Evolutionary conservation across 1,140 invertebrate species (phyloP).

Genomic region (Pantala flavescens): DNA sequence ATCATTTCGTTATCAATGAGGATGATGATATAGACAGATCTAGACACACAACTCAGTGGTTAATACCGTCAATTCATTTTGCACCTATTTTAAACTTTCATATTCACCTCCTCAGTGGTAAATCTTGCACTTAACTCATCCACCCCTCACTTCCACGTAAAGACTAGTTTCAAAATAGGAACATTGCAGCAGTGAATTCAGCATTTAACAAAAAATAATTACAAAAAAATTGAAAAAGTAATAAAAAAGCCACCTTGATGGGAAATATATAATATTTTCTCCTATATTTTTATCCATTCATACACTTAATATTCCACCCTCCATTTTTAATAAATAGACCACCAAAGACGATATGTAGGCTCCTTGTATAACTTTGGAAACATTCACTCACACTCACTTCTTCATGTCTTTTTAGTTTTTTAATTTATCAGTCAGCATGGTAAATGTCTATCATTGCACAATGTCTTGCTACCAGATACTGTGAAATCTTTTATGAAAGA

Average conservation of each 20-base stretch:
- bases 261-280: constrained; percentile 7
- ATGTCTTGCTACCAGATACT: too few species aligned
- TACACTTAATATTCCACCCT: neutral
- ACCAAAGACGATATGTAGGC: neutral
- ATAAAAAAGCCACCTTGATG: constrained; percentile 1
- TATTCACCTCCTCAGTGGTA: neutral
- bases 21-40: neutral
- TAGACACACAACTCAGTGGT: neutral
- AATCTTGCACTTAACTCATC: neutral
- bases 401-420: neutral
- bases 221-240: constrained; percentile 5
- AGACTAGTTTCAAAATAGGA: constrained; percentile 34
- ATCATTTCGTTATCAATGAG: neutral
- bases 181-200: constrained; percentile 25
- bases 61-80: neutral
- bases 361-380: neutral
- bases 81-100: neutral
- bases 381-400: neutral
- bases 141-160: constrained; percentile 14
- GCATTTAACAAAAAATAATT: constrained; percentile 11
- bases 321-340: neutral
- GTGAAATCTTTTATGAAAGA: too few species aligned
- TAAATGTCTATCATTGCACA: neutral
- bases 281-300: constrained; percentile 3
- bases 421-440: neutral